Base-by-base conservation (phyloP, 2,113 vertebrate genomes). In the Aptenodytes forsteri region DNA sequence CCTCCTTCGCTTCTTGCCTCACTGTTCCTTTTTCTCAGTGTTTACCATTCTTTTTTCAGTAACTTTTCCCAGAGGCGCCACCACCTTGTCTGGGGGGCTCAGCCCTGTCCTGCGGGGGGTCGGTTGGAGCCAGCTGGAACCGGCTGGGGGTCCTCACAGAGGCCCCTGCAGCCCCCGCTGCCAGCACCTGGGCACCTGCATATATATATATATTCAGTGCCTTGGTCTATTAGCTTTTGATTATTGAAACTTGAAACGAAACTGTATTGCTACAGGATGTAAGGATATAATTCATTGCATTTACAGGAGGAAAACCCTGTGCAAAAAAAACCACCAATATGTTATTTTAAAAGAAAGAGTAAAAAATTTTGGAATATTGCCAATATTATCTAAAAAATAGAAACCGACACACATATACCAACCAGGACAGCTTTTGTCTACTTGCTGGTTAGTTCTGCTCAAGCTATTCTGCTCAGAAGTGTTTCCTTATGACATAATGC, bases 31-130 rank as follows among this genome's bases (percentile, higher is more conserved):
- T 75, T 76, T 34, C 26, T 44, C 36, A 40, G 16, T 3, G 4
- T 59, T 90, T 58, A 7, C 10, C 9, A 19, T 13, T 3, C 14
- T 55, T 47, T 47, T 58, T 38, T 30, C 11, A 42, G 16, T 34
- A 30, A 26, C 8, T 52, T 52, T 66, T 56, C 19, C 44, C 34
- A 38, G 44, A 52, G 22, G 13, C 0, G 1, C 9, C 4, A 0
- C 44, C 4, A 21, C 1, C 6, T 0, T 29, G 44, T 3, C 22
- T 13, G 21, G 4, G 5, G 50, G 15, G 21, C 36, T 36, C 19
- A 50, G 21, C 42, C 3, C 2, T 40, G 19, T 6, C 38, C 27
- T 44, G 17, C 1, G 1, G 25, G 16, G 12, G 10, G 30, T 25
- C 1, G 0, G 19, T 11, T 36, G 40, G 47, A 83, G 26, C 8